Conservation (phyloP, 1,140 invertebrate species). For the Eubasilissa regina region DNA sequence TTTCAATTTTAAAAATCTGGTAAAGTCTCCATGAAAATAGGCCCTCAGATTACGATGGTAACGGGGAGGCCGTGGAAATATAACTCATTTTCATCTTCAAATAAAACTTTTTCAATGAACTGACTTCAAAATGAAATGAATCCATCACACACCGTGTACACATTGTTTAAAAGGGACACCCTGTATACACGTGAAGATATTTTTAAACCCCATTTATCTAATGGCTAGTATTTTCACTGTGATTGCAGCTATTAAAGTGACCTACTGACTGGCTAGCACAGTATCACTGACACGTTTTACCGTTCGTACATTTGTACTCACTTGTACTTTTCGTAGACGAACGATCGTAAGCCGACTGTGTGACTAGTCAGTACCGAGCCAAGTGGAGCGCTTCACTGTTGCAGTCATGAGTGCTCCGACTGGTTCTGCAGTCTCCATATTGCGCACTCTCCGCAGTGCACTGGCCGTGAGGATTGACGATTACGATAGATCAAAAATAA, state of each 20-base stretch:
- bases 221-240: not conserved
- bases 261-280: constrained; percentile 9
- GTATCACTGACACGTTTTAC: not conserved
- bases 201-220: too few species aligned
- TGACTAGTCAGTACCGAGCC: constrained; percentile 12
- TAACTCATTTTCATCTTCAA: too few species aligned
- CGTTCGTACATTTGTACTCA: not conserved
- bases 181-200: too few species aligned
- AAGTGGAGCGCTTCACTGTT: constrained; percentile 9
- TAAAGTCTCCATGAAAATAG: too few species aligned
- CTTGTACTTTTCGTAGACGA: constrained; percentile 17
- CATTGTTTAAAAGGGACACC: too few species aligned
- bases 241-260: not conserved
- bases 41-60: too few species aligned
- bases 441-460: not conserved
- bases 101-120: too few species aligned
- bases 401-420: not conserved
- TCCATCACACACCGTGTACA: too few species aligned
- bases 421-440: not conserved
- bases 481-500: too few species aligned
- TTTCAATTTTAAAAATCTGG: too few species aligned
- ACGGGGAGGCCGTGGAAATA: too few species aligned
- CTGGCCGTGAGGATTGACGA: not conserved
- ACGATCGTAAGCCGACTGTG: not conserved
- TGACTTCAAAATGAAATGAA: too few species aligned